These are phyloP conservation scores for Steinernema feltiae DNA, from an alignment of 1,140 invertebrate species.

Conservation along the genomic window DNA sequence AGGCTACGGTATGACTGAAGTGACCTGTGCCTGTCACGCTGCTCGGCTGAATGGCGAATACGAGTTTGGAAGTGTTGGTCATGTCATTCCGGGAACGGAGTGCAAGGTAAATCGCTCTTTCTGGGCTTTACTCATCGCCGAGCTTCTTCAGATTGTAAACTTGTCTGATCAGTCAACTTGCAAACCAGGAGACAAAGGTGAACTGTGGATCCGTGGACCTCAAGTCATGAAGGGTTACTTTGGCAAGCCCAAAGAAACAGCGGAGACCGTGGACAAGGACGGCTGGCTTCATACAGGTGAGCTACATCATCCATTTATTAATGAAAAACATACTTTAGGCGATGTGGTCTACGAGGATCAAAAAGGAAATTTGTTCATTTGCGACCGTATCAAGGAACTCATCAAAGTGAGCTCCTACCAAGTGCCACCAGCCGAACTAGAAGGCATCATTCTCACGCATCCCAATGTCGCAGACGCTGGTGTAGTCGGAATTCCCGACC, in stretches of 20 bases:
- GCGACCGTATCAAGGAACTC: conserved; percentile 76
- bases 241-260: conserved; percentile 69
- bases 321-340: conserved; percentile 59
- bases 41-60: conserved; percentile 29
- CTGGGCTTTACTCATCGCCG: background rate
- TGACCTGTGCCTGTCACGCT: conserved; percentile 52
- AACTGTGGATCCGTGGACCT: conserved; percentile 54
- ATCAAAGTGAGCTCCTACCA: conserved; percentile 82
- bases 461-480: conserved; percentile 71
- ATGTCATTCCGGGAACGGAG: conserved; percentile 65
- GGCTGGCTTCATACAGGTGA: conserved; percentile 70
- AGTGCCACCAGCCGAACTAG: conserved; percentile 74
- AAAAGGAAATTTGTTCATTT: conserved; percentile 66
- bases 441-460: conserved; percentile 69
- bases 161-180: conserved; percentile 48
- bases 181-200: conserved; percentile 45
- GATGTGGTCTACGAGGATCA: conserved; percentile 72
- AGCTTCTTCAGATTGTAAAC: conserved; percentile 24
- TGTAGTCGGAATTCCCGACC: conserved; percentile 72
- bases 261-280: conserved; percentile 66
- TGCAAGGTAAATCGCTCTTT: conserved; percentile 63
- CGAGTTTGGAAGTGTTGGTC: conserved; percentile 66
- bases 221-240: conserved; percentile 66
- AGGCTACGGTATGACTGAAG: conserved; percentile 61
- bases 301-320: background rate